A percentile compares a stretch with the other conserved stretches of the same genome.
phyloP scores from a whole-genome alignment of 2,888 invertebrate species.

The Charanyca ferruginea region DNA sequence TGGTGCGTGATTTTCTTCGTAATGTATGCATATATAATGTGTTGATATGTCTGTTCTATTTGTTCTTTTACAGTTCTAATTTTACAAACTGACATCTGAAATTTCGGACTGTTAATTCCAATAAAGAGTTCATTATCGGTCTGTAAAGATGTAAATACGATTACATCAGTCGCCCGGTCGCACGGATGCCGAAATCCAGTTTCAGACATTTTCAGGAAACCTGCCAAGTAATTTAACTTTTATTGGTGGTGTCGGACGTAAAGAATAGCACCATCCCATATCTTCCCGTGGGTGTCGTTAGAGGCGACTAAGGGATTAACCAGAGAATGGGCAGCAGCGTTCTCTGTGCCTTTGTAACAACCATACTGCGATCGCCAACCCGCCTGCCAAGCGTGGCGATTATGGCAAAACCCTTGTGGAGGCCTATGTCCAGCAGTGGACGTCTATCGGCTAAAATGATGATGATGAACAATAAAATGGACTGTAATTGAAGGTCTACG shows the following conservation, averaged over 20 bases:
- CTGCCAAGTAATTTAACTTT: constrained; percentile 1
- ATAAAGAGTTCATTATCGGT: constrained; percentile 31
- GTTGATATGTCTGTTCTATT: background rate
- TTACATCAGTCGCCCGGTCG: constrained; percentile 31
- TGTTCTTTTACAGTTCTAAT: background rate
- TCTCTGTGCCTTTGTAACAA: no score
- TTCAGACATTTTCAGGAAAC: constrained; percentile 7
- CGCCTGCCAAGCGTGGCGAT: no score
- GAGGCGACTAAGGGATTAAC: no score
- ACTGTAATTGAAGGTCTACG: background rate
- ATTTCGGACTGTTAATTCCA: constrained; percentile 28
- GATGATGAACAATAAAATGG: background rate
- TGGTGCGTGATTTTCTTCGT: constrained; percentile 1
- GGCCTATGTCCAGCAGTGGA: no score
- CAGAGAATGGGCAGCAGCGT: no score
- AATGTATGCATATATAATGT: constrained; percentile 9
- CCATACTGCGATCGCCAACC: no score
- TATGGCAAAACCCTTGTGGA: no score
- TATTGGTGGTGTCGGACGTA: no score
- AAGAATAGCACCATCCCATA: no score
- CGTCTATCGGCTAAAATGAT: no score
- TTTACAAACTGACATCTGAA: background rate
- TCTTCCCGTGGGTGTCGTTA: no score
- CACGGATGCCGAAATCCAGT: constrained; percentile 9
- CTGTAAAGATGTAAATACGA: constrained; percentile 51